These are phyloP conservation scores for Stichodactyla mertensii DNA, from an alignment of 64 coral and sea anemone species.

Conservation along the genomic window DNA sequence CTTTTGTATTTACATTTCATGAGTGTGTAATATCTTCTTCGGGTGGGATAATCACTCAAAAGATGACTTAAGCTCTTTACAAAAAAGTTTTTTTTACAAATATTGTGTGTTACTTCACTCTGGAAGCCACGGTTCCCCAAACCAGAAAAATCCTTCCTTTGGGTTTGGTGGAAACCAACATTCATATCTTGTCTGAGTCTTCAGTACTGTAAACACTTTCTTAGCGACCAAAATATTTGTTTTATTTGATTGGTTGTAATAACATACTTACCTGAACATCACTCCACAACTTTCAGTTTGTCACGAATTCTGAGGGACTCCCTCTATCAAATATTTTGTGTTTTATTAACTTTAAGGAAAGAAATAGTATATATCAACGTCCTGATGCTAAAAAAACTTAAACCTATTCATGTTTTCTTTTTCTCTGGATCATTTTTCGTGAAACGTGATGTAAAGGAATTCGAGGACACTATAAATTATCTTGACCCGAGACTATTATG, in stretches of 20 bases:
- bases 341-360: neutral
- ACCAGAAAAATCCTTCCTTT: neutral
- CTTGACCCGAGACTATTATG: neutral
- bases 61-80: neutral
- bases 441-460: neutral
- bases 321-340: neutral
- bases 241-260: neutral
- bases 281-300: neutral
- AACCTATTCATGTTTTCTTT: neutral
- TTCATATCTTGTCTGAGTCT: neutral
- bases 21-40: too few relatives aligned
- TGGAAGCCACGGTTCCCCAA: neutral
- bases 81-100: too few relatives aligned
- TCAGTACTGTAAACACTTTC: neutral
- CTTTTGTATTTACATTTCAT: neutral
- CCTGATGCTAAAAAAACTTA: neutral
- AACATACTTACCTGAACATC: slow-evolving; percentile 7
- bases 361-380: neutral
- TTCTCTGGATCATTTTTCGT: neutral
- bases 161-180: neutral
- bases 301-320: neutral
- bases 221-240: neutral
- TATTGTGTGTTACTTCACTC: too few relatives aligned
- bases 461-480: neutral
- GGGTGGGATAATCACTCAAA: neutral